Percentiles rank a stretch among this genome's conserved stretches.
phyloP scores from a whole-genome alignment of 2,113 vertebrate genomes.

The Cranoglanis bouderius region DNA sequence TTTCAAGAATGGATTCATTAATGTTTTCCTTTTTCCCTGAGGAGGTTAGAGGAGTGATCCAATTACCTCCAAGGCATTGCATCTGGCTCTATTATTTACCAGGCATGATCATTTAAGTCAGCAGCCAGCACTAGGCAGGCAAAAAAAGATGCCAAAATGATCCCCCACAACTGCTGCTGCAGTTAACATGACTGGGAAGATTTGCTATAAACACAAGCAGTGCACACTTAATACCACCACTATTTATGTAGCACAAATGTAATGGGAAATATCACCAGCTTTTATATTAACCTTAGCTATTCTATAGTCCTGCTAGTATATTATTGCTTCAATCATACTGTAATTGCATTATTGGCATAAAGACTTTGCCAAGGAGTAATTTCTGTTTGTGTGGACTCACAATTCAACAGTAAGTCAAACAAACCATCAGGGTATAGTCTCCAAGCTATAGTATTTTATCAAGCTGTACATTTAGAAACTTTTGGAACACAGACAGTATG shows the following conservation, averaged over 20 bases:
- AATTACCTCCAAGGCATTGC: constrained; percentile 53
- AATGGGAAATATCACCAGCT: background rate
- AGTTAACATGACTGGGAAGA: constrained; percentile 7
- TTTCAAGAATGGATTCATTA: constrained; percentile 44
- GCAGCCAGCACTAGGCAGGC: constrained; percentile 32
- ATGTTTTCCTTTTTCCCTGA: constrained; percentile 33
- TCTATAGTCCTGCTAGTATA: background rate
- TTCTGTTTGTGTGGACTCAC: background rate
- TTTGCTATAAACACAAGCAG: background rate
- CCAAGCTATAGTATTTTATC: background rate
- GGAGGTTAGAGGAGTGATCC: constrained; percentile 44
- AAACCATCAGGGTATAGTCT: background rate
- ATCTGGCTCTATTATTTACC: constrained; percentile 47
- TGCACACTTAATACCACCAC: background rate
- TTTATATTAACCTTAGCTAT: background rate
- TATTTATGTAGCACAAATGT: background rate
- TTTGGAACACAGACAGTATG: background rate
- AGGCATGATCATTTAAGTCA: constrained; percentile 46
- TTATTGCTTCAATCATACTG: background rate
- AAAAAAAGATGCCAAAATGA: constrained; percentile 21
- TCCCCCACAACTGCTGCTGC: constrained; percentile 2
- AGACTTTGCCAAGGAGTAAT: background rate
- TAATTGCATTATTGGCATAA: background rate
- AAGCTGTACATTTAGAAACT: background rate
- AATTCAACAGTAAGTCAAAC: background rate